Base-by-base conservation (phyloP, 2,888 invertebrate species). In the Synanthedon vespiformis region DNA sequence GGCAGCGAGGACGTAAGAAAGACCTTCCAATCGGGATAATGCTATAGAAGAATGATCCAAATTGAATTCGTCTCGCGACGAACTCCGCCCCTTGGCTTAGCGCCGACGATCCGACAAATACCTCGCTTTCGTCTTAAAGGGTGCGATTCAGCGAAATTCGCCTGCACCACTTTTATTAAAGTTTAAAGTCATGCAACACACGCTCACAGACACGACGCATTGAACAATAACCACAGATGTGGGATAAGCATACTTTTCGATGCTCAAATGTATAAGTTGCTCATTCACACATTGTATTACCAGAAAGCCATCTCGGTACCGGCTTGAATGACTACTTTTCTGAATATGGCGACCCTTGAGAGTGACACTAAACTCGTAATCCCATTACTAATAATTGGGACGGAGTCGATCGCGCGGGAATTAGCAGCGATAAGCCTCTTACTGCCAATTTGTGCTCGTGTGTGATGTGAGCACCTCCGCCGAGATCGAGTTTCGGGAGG, bases 41-140 rank as follows among this genome's bases (percentile, higher is more conserved):
- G 71, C 74, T 65, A 68, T 75, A 80, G 76, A 80, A 81, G 85
- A 83, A 83, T 82, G 81, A 85, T 83, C 83, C 76, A 83, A 85
- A 85, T 85, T 85, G 83, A 83, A 84, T 85, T 80, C 68, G 68
- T 64, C 61, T 62, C 61, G 61, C 59, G 57, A 61, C 67, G 64
- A 70, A 64, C 69, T 63, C 64, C 65, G 65, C 61, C 57, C 58
- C 62, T 61, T 51, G 50, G 54, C 51, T 44, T 40, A 51, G 48
- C 48, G 58, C 60, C 64, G 58, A 62, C 68, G 66, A 68, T 67
- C 68, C 70, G 64, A 61, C 67, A 69, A 72, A 75, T 72, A 71
- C 71, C 69, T 61, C 63, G 67, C 64, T 62, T 65, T 60, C 65
- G 63, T 64, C 65, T 72, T 69, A 68, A 73, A 79, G 73, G 77